Evolutionary conservation across 2,797 vertebrate species (phyloP), one percentile per base, ranked within the genome.

Genomic region (Tangara arthus): DNA sequence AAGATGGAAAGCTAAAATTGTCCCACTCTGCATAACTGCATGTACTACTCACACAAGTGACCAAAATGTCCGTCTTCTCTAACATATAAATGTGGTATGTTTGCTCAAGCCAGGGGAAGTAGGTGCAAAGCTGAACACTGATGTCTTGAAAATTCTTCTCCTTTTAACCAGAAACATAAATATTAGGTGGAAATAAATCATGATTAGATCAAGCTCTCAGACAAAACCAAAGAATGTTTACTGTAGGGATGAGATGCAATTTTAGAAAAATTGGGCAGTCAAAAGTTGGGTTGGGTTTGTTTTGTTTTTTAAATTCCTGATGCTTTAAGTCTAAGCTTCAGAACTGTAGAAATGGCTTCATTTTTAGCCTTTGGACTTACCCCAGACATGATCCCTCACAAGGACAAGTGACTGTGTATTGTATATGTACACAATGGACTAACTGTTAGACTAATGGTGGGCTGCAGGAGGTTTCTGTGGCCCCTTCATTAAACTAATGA

Each of bases 361-460:
- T 69, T 94, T 94, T 90, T 81, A 93, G 69, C 39, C 50, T 65
- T 91, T 55, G 81, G 60, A 63, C 47, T 89, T 82, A 21, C 8
- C 66, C 80, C 47, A 86, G 80, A 69, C 24, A 0, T 32, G 39
- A 75, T 87, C n/a, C 52, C 63, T 77, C 63, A 37, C 52, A 95
- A 95, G 77, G 63, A 93, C 77, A 69, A 91, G 70, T 72, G 63
- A 76, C 73, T 90, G 44, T 86, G 70, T 52, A 60, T 86, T 91
- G 70, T 92, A 14, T 66, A 76, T n/a, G 23, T 41, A 27, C 65
- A 96, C 94, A 96, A 92, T 90, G 73, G 65, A 59, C 49, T 64
- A 57, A 92, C 59, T 96, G 85, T 95, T 95, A 66, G 47, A 60
- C 44, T 93, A 90, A 88, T 76, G 88, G 92, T 91, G 94, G 88